phyloP scores from a whole-genome alignment of 2,797 vertebrate species.

The Enteromius fasciolatus region DNA sequence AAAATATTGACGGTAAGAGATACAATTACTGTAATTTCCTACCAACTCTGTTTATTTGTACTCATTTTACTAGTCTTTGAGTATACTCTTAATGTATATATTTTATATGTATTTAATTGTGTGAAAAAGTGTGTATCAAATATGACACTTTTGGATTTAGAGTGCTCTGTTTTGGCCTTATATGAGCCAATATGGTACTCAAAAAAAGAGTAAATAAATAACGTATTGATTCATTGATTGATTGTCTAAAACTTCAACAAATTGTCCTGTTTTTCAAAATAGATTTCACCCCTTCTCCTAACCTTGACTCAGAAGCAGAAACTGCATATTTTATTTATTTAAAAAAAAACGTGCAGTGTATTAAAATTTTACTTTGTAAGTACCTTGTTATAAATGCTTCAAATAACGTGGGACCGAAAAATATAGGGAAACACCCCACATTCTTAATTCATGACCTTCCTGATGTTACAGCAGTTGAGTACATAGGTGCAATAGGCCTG shows the following conservation, averaged over 20 bases:
- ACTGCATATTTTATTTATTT: neutral
- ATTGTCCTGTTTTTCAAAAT: neutral
- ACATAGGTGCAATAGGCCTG: slow-evolving; percentile 14
- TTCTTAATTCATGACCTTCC: neutral
- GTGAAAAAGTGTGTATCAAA: neutral
- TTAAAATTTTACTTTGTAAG: neutral
- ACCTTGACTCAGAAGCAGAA: neutral
- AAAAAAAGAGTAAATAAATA: no score
- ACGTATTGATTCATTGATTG: neutral
- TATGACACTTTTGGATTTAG: neutral
- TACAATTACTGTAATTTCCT: slow-evolving; percentile 63
- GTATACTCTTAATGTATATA: no score
- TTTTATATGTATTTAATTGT: no score
- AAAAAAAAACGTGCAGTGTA: neutral
- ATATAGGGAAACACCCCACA: neutral
- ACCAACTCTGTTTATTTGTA: neutral
- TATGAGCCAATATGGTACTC: neutral
- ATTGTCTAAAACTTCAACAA: neutral
- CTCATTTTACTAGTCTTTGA: no score
- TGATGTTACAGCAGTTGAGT: neutral
- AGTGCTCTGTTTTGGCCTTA: neutral
- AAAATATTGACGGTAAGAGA: slow-evolving; percentile 87
- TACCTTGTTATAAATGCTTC: neutral
- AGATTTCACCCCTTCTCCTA: neutral
- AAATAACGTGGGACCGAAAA: neutral